Evolutionary conservation across 2,113 vertebrate species (phyloP).

Genomic region (Aegypius monachus): DNA sequence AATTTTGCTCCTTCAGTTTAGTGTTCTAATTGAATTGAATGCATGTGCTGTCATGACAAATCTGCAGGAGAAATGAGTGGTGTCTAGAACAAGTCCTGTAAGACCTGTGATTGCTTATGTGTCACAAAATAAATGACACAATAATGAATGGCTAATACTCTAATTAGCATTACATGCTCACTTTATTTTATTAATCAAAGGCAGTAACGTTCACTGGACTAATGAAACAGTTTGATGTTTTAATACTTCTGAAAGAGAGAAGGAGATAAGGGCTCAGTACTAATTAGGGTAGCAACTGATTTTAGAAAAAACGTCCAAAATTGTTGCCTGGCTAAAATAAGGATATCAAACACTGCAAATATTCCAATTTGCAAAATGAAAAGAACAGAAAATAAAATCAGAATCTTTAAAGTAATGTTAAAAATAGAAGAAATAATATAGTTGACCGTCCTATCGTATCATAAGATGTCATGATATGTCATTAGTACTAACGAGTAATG

Average conservation of each 20-base stretch:
- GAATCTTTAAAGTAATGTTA: neutral
- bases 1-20: neutral
- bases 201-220: neutral
- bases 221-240: neutral
- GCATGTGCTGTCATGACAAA: fast-evolving
- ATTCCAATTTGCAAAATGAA: neutral
- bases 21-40: fast-evolving
- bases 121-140: neutral
- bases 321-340: neutral
- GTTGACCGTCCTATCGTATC: neutral
- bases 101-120: neutral
- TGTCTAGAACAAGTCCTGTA: neutral
- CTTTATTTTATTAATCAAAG: slow-evolving; percentile 4
- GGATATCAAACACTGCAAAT: neutral
- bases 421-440: neutral
- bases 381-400: neutral
- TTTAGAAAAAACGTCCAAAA: neutral
- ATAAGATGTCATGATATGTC: fast-evolving
- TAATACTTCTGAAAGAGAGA: neutral
- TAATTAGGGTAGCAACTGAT: neutral
- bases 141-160: neutral
- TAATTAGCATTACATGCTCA: neutral
- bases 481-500: no score
- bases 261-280: neutral
- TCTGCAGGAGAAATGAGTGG: neutral